Evolutionary conservation across 2,888 invertebrate genomes (phyloP).

Genomic region (Vandiemenella viatica): DNA sequence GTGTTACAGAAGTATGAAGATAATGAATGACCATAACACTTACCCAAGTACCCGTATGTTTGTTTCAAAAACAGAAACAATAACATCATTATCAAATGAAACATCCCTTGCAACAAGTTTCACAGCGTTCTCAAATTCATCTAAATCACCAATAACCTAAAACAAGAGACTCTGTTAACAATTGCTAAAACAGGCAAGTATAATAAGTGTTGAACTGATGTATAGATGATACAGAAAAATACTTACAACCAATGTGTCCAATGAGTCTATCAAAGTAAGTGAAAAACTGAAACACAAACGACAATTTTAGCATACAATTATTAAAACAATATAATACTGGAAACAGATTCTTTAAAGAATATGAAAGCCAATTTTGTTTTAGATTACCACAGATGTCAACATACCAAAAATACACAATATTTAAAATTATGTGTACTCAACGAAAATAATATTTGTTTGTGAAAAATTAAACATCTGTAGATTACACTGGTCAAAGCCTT

Average conservation of each 20-base stretch:
- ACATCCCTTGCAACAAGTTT: slow-evolving; percentile 74
- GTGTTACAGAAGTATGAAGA: too few species aligned
- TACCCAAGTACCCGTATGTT: slow-evolving; percentile 95
- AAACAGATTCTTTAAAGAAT: too few species aligned
- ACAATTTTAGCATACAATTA: too few species aligned
- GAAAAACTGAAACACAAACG: slow-evolving; percentile 69
- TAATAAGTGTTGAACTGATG: not conserved
- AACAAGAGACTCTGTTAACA: slow-evolving; percentile 4
- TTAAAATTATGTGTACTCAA: too few species aligned
- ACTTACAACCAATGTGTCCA: slow-evolving; percentile 75
- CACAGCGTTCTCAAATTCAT: slow-evolving; percentile 86
- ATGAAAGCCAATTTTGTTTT: too few species aligned
- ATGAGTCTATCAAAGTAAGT: slow-evolving; percentile 81
- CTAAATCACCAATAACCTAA: slow-evolving; percentile 72
- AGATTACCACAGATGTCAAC: too few species aligned
- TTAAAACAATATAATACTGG: too few species aligned
- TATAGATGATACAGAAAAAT: not conserved
- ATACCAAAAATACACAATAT: too few species aligned
- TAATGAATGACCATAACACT: too few species aligned
- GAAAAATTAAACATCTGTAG: not conserved
- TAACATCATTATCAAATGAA: slow-evolving; percentile 81
- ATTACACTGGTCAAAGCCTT: not conserved
- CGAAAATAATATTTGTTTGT: too few species aligned
- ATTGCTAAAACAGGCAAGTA: not conserved
- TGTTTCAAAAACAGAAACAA: slow-evolving; percentile 96